Evolutionary conservation across 1,140 invertebrate species (phyloP), one percentile per base, ranked within the genome.

Genomic region (Neodiprion fabricii): DNA sequence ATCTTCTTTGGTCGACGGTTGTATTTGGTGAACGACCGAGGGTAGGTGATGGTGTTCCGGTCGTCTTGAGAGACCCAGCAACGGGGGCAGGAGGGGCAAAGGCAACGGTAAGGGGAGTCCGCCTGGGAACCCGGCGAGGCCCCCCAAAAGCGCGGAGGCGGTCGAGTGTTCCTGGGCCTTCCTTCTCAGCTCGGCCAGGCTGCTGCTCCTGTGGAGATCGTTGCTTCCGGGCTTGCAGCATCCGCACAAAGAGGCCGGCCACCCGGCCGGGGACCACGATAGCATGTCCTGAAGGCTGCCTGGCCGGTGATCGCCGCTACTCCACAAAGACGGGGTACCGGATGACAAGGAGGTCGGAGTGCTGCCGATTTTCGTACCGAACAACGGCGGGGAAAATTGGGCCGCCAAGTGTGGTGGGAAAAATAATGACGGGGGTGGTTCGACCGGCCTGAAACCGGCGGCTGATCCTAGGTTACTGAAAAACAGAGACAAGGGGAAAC

Each of bases 101-200:
- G 86, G 85, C 40, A 90, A 83, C 7, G 90, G 87, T 74, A 90
- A 83, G 72, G 86, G 91, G 77, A 86, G 83, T 65, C 88, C 91
- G 14, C 84, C 91, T 40, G 79, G 89, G 80, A 91, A 87, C 1
- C 87, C 89, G 3, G 89, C 89, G 8, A 90, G 80, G 4, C 89
- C 89, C 1, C 87, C 87, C 0, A 91, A 81, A 0, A 90, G 86
- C 5, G 91, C 90, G 3, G 92, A 92, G 0, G 96, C 95, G 0
- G 96, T 96, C 1, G 95, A 96, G 85, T 97, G 96, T 83, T 97
- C 96, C 84, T 97, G 95, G 0, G 96, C 96, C 85, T 97, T 97
- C 40, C 96, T 91, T 12, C 96, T 90, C 9, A 97, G 88, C 81
- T 97, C 96, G 0, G 96, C 96, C 17, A 97, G 94, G 84, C 94